Evolutionary conservation across 2,113 vertebrate genomes (phyloP).

Genomic region (Ascaphus truei): DNA sequence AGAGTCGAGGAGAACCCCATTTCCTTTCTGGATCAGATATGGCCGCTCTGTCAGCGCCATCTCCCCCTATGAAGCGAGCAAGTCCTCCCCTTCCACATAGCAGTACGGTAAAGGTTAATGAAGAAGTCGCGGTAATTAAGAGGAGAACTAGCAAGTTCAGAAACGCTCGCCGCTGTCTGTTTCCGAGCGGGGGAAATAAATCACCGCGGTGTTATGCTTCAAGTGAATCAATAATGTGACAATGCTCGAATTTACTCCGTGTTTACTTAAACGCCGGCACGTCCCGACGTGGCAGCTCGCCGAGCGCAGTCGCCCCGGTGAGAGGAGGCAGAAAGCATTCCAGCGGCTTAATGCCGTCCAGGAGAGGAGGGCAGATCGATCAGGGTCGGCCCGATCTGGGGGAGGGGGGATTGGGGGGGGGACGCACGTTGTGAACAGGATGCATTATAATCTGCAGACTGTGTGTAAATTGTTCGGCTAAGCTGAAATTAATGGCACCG

Average conservation of each 20-base stretch:
- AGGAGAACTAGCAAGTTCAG: too few relatives aligned
- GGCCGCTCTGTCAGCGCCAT: too few relatives aligned
- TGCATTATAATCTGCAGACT: constrained; percentile 40
- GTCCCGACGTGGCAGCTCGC: constrained; percentile 44
- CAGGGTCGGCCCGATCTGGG: constrained; percentile 49
- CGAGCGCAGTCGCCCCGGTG: constrained; percentile 45
- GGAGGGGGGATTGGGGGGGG: too few relatives aligned
- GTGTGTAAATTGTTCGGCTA: constrained; percentile 27
- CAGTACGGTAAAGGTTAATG: too few relatives aligned
- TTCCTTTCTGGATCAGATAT: too few relatives aligned
- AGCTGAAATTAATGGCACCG: constrained; percentile 42
- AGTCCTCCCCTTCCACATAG: too few relatives aligned
- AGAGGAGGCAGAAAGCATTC: constrained; percentile 65
- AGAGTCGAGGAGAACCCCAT: too few relatives aligned
- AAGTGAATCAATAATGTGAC: constrained; percentile 66
- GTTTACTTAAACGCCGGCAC: constrained; percentile 51
- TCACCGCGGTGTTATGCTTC: constrained; percentile 25
- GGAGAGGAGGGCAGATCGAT: constrained; percentile 40
- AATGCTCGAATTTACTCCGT: constrained; percentile 46
- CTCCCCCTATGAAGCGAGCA: too few relatives aligned
- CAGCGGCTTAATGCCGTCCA: constrained; percentile 58
- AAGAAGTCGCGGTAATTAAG: too few relatives aligned
- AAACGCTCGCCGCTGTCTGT: not conserved
- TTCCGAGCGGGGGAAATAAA: not conserved
- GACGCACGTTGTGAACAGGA: constrained; percentile 61